A percentile compares a stretch with the other conserved stretches of the same genome.
phyloP scores from a whole-genome alignment of 2,113 vertebrate species.

The Andinoacara biseriatus region DNA sequence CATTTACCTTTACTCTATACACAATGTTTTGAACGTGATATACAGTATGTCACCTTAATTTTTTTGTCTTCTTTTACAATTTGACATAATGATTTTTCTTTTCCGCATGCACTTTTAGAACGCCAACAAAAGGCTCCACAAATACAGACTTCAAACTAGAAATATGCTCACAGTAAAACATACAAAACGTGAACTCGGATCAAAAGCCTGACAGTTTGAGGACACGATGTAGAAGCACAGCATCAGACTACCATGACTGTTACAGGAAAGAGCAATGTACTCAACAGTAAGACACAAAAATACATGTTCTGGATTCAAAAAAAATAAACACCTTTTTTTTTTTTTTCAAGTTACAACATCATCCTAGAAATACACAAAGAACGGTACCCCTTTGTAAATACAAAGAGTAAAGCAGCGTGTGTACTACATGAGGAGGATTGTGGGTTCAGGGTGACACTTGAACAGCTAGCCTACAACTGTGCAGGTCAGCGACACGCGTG shows the following conservation, averaged over 20 bases:
- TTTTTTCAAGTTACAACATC: conserved; percentile 58
- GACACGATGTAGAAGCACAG: conserved; percentile 83
- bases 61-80: conserved; percentile 38
- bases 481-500: conserved; percentile 28
- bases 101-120: conserved; percentile 87
- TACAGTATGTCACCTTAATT: conserved; percentile 50
- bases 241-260: conserved; percentile 81
- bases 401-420: conserved; percentile 76
- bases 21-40: conserved; percentile 73
- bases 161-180: conserved; percentile 79
- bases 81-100: conserved; percentile 73
- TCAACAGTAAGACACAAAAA: conserved; percentile 82
- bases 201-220: conserved; percentile 78
- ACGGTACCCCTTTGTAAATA: conserved; percentile 61
- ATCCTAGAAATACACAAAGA: conserved; percentile 67
- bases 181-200: conserved; percentile 66
- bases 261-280: conserved; percentile 80
- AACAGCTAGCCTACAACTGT: conserved; percentile 52
- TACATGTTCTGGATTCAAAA: conserved; percentile 72
- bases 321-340: conserved; percentile 63
- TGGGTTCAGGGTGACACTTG: conserved; percentile 56
- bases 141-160: conserved; percentile 84
- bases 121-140: conserved; percentile 86
- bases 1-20: conserved; percentile 73
- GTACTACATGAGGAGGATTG: conserved; percentile 65